phyloP scores from a whole-genome alignment of 2,113 vertebrate genomes.

The Triplophysa rosa region DNA sequence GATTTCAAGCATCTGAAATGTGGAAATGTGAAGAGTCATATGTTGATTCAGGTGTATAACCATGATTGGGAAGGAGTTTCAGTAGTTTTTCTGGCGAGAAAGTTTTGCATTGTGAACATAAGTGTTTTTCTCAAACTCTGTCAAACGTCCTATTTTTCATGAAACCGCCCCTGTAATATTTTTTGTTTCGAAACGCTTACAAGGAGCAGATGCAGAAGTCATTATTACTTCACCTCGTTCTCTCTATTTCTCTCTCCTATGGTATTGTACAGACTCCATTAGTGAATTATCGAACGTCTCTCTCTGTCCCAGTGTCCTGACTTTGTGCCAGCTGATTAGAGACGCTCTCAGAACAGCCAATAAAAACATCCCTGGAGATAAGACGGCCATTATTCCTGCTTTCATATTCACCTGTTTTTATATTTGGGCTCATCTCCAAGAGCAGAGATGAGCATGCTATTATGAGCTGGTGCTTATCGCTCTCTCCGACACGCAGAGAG shows the following conservation, averaged over 20 bases:
- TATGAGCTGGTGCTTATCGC: conserved; percentile 31
- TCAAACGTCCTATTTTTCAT: too few species aligned
- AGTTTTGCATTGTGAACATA: too few species aligned
- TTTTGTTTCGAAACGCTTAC: too few species aligned
- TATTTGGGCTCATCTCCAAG: conserved; percentile 23
- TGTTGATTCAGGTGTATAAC: too few species aligned
- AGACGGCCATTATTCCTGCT: conserved; percentile 28
- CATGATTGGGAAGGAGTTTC: too few species aligned
- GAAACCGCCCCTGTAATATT: too few species aligned
- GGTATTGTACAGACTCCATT: conserved; percentile 28
- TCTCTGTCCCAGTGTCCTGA: conserved; percentile 7
- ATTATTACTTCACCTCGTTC: neutral
- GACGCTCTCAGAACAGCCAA: conserved; percentile 23
- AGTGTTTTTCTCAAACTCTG: too few species aligned
- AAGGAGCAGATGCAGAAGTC: neutral
- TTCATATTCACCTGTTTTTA: conserved; percentile 33
- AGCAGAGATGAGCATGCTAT: conserved; percentile 35
- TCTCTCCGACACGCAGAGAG: neutral
- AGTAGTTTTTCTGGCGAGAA: too few species aligned
- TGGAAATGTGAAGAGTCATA: too few species aligned
- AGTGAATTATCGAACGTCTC: conserved; percentile 32
- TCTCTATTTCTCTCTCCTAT: neutral
- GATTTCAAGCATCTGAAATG: too few species aligned
- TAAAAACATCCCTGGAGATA: conserved; percentile 33
- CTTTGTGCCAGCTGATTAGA: conserved; percentile 15